Evolutionary conservation across 2,113 vertebrate genomes (phyloP), one percentile per base, ranked within the genome.

Genomic region (Mixornis gularis): DNA sequence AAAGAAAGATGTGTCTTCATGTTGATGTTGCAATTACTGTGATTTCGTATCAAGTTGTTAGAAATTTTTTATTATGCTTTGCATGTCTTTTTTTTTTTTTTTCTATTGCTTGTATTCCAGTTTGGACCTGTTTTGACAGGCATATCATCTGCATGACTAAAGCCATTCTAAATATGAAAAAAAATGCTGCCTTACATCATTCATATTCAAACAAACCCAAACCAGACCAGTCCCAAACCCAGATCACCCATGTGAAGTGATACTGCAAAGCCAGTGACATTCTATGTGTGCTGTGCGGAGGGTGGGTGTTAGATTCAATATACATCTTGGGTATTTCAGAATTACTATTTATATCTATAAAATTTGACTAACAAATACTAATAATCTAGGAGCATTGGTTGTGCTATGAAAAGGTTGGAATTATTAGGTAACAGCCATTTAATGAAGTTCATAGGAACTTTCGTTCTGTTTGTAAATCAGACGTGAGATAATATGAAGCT

Each of bases 261-360:
- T 53, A 5, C 21, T 93, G 32, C 48, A 84, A 83, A 78, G 32
- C 19, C n/a, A 34, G 29, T 17, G 41, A 25, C 38, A 32, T 6
- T 19, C 9, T 32, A 0, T 32, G 8, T 49, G 12, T 15, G 3
- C 36, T 40, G 14, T 58, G 36, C 2, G 0, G 41, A 36, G 32
- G 5, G 17, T 66, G 17, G 10, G 27, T 17, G 3, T 79, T 66
- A 55, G 52, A 43, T 58, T 89, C 30, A 18, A 0, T 70, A 17
- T 78, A 12, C 11, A 14, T 79, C 7, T 62, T 29, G 6, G 1
- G 1, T 70, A 19, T 62, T 90, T 85, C 62, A 46, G 9, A 73
- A 63, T 65, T 55, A 10, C 30, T 82, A 26, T 43, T 44, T 80
- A 2, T 58, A 51, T 40, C 22, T 32, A 5, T 81, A 51, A 89